These are phyloP conservation scores for Lasioglossum villosulum DNA, from an alignment of 2,888 invertebrate species.

Conservation along the genomic window DNA sequence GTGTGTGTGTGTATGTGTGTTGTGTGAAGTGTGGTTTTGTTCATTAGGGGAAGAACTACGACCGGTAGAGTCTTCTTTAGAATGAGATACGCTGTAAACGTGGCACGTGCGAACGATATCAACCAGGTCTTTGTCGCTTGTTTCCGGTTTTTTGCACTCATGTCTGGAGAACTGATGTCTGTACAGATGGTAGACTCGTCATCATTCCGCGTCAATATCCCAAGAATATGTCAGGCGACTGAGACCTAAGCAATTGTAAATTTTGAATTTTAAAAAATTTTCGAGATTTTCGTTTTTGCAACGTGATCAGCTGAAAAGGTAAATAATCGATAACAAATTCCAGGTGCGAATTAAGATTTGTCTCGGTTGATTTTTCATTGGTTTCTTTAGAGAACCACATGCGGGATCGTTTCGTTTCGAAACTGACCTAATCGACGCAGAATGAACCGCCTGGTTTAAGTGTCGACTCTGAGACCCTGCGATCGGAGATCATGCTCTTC, in stretches of 20 bases:
- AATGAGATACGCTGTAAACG: slow-evolving; percentile 62
- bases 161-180: slow-evolving; percentile 29
- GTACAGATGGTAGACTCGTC: slow-evolving; percentile 29
- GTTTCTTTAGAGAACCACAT: not conserved
- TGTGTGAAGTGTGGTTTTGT: not conserved
- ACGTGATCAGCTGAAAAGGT: not conserved
- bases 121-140: not conserved
- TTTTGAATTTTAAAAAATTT: not conserved
- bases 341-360: not conserved
- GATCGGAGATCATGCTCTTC: not conserved
- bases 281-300: not conserved
- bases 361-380: not conserved
- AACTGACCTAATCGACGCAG: not conserved
- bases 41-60: slow-evolving; percentile 59
- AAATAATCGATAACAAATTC: not conserved
- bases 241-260: not conserved
- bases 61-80: slow-evolving; percentile 50
- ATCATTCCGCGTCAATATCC: slow-evolving; percentile 8
- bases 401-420: not conserved
- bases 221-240: not conserved
- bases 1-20: not conserved
- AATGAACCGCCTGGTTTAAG: not conserved
- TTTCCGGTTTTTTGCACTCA: not conserved
- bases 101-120: slow-evolving; percentile 58
- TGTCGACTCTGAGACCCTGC: not conserved